Conservation (phyloP, 2,797 vertebrate genomes). For the Myripristis jacobus region DNA sequence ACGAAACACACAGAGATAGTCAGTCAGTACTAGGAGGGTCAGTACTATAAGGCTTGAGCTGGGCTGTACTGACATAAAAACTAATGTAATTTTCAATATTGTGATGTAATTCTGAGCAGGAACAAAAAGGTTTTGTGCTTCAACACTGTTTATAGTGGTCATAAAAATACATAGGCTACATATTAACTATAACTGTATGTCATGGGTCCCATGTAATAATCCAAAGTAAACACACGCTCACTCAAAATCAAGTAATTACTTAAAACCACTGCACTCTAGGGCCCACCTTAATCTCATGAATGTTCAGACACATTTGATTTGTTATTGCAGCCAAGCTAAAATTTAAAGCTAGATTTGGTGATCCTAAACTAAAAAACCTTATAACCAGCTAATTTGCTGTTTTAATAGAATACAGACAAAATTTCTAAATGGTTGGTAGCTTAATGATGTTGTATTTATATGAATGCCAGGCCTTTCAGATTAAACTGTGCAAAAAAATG, state of each 20-base stretch:
- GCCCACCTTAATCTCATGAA: too few species aligned
- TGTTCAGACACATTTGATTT: too few species aligned
- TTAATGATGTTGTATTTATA: background rate
- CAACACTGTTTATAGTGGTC: too few species aligned
- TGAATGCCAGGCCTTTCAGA: background rate
- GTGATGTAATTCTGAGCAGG: background rate
- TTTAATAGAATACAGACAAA: background rate
- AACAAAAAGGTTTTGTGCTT: background rate
- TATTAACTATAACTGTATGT: background rate
- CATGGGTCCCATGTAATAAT: too few species aligned
- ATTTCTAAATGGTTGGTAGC: background rate
- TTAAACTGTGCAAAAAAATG: background rate
- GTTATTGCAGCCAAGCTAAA: too few species aligned
- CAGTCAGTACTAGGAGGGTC: too few species aligned
- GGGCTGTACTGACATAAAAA: background rate
- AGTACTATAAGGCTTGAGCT: background rate
- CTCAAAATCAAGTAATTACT: slow-evolving; percentile 16
- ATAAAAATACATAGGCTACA: too few species aligned
- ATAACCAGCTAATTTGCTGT: too few species aligned
- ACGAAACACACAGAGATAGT: background rate
- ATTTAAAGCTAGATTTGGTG: too few species aligned
- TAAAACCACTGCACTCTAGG: too few species aligned
- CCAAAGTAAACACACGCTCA: slow-evolving; percentile 22
- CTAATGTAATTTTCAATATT: background rate
- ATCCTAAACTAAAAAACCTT: too few species aligned